Conservation (phyloP, 2,797 vertebrate genomes). For the Pogonophryne albipinna region DNA sequence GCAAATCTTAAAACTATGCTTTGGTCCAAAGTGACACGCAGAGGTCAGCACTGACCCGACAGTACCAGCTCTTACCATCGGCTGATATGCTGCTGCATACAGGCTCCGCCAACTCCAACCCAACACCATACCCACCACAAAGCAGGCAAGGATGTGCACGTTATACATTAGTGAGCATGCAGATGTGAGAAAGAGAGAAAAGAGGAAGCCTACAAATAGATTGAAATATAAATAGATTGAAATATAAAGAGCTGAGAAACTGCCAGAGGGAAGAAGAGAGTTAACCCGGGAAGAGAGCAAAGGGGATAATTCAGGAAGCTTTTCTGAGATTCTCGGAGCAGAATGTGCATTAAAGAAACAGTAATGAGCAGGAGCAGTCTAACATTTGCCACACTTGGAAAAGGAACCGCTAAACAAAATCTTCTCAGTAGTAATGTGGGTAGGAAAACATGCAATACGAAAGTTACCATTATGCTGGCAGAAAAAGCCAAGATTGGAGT, state of each 20-base stretch:
- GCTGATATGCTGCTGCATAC: conserved; percentile 58
- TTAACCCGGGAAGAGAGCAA: conserved; percentile 13
- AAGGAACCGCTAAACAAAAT: conserved; percentile 4
- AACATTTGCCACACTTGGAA: not conserved
- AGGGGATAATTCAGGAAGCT: conserved; percentile 16
- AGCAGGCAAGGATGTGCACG: conserved; percentile 66
- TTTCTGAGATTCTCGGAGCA: conserved; percentile 10
- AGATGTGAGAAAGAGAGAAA: conserved; percentile 42
- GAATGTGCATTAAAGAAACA: conserved; percentile 7
- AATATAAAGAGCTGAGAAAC: conserved; percentile 30
- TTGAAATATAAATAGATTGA: conserved; percentile 8
- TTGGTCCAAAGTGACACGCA: conserved; percentile 80
- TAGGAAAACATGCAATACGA: conserved; percentile 20
- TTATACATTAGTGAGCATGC: conserved; percentile 79
- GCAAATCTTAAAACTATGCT: conserved; percentile 20
- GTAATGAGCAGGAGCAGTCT: not conserved
- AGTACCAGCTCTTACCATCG: conserved; percentile 89
- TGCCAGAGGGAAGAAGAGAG: conserved; percentile 16
- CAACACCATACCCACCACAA: conserved; percentile 81
- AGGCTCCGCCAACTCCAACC: conserved; percentile 72
- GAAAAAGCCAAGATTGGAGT: conserved; percentile 11
- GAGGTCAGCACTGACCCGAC: conserved; percentile 93
- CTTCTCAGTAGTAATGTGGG: conserved; percentile 6
- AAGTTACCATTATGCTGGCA: not conserved
- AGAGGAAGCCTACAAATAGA: conserved; percentile 18